These are phyloP conservation scores for Rhinopithecus roxellana DNA, from an alignment of 2,113 vertebrate genomes.

Conservation along the genomic window DNA sequence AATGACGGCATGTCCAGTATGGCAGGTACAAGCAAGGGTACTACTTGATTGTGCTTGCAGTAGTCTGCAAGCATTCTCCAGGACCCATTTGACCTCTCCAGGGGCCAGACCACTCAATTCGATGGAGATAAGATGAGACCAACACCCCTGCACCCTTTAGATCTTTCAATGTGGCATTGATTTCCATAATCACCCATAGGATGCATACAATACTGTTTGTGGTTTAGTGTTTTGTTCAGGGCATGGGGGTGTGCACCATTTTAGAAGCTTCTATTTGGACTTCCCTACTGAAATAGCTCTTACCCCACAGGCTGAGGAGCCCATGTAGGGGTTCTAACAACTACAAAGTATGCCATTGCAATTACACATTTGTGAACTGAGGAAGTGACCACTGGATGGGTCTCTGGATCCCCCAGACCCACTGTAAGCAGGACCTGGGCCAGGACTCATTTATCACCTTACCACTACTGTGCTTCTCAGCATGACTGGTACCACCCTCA, in stretches of 20 bases:
- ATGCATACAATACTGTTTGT: background rate
- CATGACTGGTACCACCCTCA: background rate
- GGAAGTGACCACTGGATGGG: background rate
- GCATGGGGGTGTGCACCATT: background rate
- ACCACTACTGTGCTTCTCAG: background rate
- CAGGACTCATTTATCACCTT: slow-evolving; percentile 26
- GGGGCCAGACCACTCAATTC: background rate
- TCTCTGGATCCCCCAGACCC: background rate
- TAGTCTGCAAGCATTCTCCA: slow-evolving; percentile 4
- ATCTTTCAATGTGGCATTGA: background rate
- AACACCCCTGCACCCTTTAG: background rate
- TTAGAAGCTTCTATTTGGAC: slow-evolving; percentile 3
- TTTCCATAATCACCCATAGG: background rate
- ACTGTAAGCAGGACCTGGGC: background rate
- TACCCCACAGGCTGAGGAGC: background rate
- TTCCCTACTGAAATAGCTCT: background rate
- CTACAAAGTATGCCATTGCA: background rate
- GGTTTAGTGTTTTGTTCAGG: background rate
- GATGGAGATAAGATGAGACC: background rate
- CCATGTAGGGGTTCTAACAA: background rate
- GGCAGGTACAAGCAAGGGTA: background rate
- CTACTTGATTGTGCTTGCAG: background rate
- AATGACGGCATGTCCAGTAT: background rate
- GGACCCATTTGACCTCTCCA: background rate
- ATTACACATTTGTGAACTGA: background rate